These are phyloP conservation scores for Proales similis DNA, from an alignment of 1,140 invertebrate species.

Conservation along the genomic window DNA sequence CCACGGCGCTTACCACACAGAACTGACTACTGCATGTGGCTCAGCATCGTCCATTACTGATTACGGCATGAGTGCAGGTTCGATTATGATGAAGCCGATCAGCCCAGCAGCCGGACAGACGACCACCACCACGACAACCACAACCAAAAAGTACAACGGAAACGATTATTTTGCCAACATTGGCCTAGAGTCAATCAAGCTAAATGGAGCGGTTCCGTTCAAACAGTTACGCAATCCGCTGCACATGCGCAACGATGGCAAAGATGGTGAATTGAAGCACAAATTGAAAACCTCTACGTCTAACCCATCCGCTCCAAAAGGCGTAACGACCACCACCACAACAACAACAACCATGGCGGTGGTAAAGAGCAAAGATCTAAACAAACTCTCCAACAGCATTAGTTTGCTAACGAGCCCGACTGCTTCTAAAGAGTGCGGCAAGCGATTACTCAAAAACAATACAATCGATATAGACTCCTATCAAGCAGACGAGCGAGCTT, in stretches of 20 bases:
- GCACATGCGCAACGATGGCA: background rate
- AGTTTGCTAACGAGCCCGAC: too few species aligned
- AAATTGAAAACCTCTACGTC: background rate
- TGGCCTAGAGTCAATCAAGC: slow-evolving; percentile 31
- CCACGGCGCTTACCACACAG: too few species aligned
- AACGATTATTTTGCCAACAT: slow-evolving; percentile 33
- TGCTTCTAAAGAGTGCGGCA: too few species aligned
- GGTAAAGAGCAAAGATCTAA: background rate
- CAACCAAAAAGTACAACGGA: slow-evolving; percentile 11
- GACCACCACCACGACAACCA: slow-evolving; percentile 27
- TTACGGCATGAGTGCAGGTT: too few species aligned
- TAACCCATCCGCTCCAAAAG: slow-evolving; percentile 8
- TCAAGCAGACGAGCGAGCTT: too few species aligned
- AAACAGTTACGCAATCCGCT: slow-evolving; percentile 12
- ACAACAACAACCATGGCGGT: slow-evolving; percentile 6
- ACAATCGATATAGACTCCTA: too few species aligned
- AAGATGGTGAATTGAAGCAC: background rate
- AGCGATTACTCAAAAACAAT: too few species aligned
- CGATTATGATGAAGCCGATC: slow-evolving; percentile 36
- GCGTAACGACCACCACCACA: slow-evolving; percentile 22
- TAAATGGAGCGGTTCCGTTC: slow-evolving; percentile 31
- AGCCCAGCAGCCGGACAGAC: background rate
- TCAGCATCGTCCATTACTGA: too few species aligned
- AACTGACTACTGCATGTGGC: too few species aligned
- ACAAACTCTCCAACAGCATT: background rate